Conservation (phyloP, 2,888 invertebrate species). For the Thyatira batis region DNA sequence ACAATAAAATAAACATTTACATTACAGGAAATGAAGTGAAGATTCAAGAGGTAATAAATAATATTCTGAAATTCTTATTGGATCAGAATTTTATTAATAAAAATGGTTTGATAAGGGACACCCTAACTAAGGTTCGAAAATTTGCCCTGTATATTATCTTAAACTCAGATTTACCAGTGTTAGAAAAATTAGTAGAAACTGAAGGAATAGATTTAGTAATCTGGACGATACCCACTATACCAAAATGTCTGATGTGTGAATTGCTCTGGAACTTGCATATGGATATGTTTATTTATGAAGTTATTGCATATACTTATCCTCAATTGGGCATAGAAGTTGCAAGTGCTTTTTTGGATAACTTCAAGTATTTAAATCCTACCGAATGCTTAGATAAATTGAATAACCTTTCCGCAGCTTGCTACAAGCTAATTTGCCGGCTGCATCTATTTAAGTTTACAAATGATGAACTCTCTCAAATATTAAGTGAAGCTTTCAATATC, state of each 20-base stretch:
- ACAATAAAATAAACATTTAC: not conserved
- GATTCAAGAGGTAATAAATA: slow-evolving; percentile 48
- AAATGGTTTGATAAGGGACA: slow-evolving; percentile 34
- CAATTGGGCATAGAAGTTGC: slow-evolving; percentile 59
- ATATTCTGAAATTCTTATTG: slow-evolving; percentile 47
- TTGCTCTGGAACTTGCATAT: slow-evolving; percentile 64
- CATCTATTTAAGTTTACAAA: slow-evolving; percentile 48
- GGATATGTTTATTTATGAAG: slow-evolving; percentile 59
- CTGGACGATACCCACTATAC: slow-evolving; percentile 63
- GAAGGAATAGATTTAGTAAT: slow-evolving; percentile 60
- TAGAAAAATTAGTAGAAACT: slow-evolving; percentile 55
- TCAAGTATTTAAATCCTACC: slow-evolving; percentile 60
- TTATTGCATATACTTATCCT: slow-evolving; percentile 56
- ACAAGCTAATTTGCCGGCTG: slow-evolving; percentile 57
- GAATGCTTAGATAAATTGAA: slow-evolving; percentile 51
- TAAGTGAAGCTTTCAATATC: slow-evolving; percentile 39
- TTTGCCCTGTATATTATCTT: slow-evolving; percentile 64
- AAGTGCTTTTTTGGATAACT: slow-evolving; percentile 52
- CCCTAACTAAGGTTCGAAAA: slow-evolving; percentile 41
- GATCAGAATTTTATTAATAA: slow-evolving; percentile 48
- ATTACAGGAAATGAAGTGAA: slow-evolving; percentile 70
- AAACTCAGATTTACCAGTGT: slow-evolving; percentile 58
- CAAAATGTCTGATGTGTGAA: slow-evolving; percentile 67
- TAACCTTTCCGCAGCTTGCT: slow-evolving; percentile 50
- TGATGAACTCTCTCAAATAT: slow-evolving; percentile 22